Conservation (phyloP, 1,140 invertebrate genomes). For the Diabrotica virgifera region DNA sequence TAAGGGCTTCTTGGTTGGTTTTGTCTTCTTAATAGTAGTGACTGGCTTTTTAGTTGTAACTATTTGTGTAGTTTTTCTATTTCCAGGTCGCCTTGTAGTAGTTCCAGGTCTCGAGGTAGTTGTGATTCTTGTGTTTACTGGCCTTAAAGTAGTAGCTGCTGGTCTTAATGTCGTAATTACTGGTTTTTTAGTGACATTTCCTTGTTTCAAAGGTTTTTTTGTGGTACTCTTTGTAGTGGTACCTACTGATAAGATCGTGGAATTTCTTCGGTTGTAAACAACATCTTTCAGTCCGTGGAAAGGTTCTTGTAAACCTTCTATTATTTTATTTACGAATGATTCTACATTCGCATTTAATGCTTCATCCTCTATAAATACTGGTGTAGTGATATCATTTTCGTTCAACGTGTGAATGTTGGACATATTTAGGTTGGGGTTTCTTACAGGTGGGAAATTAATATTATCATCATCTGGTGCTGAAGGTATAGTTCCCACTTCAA, state of each 20-base stretch:
- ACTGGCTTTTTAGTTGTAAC: conserved; percentile 48
- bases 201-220: conserved; percentile 39
- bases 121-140: conserved; percentile 38
- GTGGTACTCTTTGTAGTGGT: conserved; percentile 51
- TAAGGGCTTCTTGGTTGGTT: conserved; percentile 31
- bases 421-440: conserved; percentile 75
- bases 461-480: conserved; percentile 65
- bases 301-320: conserved; percentile 75
- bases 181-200: conserved; percentile 38
- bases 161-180: conserved; percentile 40
- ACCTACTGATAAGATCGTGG: conserved; percentile 25
- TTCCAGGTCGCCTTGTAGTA: conserved; percentile 38
- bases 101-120: conserved; percentile 24
- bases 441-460: conserved; percentile 77
- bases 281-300: conserved; percentile 77
- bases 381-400: conserved; percentile 61
- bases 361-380: conserved; percentile 69
- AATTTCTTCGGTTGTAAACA: conserved; percentile 52
- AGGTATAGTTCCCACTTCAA: conserved; percentile 31
- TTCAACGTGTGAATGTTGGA: conserved; percentile 56
- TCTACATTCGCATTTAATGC: conserved; percentile 75
- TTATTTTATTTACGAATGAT: conserved; percentile 76
- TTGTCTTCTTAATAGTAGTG: conserved; percentile 36
- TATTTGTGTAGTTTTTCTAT: conserved; percentile 45
- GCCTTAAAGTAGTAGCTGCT: conserved; percentile 23